Percentiles rank a stretch among this genome's conserved stretches.
phyloP scores from a whole-genome alignment of 2,888 invertebrate genomes.

The Cephus pulcher region DNA sequence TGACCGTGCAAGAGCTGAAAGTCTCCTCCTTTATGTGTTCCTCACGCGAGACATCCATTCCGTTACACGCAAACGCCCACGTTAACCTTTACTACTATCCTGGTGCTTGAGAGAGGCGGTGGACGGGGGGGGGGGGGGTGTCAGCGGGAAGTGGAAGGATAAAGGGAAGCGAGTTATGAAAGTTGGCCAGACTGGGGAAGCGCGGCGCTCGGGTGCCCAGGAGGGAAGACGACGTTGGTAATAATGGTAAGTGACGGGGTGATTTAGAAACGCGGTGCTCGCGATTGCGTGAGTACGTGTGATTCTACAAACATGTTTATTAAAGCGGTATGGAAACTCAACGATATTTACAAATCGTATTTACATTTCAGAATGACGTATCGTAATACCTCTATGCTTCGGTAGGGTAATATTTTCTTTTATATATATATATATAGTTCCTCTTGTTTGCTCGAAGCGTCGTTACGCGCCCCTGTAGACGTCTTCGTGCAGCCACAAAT shows the following conservation, averaged over 20 bases:
- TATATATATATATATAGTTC: not conserved
- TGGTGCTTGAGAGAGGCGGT: not conserved
- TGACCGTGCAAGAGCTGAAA: not conserved
- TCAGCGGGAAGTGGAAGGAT: not conserved
- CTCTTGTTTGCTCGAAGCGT: not conserved
- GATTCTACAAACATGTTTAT: constrained; percentile 72
- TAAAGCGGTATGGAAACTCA: constrained; percentile 74
- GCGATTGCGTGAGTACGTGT: constrained; percentile 23
- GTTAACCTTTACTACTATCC: constrained; percentile 46
- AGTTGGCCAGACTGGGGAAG: constrained; percentile 1
- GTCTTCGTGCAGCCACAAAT: not conserved
- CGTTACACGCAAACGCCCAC: constrained; percentile 51
- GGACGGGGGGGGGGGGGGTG: not conserved
- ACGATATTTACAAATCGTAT: constrained; percentile 69
- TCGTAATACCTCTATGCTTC: not conserved
- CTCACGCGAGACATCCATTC: constrained; percentile 46
- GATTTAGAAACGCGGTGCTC: constrained; percentile 10
- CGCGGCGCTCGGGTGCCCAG: not conserved
- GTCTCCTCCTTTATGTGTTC: constrained; percentile 31
- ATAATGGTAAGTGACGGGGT: constrained; percentile 23
- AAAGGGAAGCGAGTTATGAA: constrained; percentile 7
- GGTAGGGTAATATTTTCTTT: constrained; percentile 7
- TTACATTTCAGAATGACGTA: constrained; percentile 47
- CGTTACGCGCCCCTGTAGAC: not conserved
- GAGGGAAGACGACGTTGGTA: not conserved